Base-by-base conservation (phyloP, 1,140 invertebrate species). In the Danaus melanippus region DNA sequence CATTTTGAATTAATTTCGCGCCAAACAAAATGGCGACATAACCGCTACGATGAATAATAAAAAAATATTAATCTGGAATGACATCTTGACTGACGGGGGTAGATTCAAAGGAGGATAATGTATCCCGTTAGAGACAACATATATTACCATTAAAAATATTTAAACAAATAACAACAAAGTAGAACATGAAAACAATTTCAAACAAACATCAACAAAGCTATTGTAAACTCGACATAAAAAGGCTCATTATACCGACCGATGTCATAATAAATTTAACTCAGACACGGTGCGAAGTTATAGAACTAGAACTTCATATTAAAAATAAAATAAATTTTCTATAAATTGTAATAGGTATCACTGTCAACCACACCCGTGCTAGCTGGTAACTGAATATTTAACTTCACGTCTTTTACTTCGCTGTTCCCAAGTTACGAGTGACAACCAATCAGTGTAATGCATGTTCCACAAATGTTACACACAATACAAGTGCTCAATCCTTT, bases 1-100 rank as follows among this genome's bases (percentile, higher is more conserved):
- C 81, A 82, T 84, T 76, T 82, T 81, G 76, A 79, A 79, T 84
- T 79, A 80, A 80, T 82, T 81, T 69, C 64, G 64, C 75, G 63
- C 70, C 72, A 81, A 75, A 84, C 78, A 80, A 84, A 76, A 81
- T 81, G 78, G 79, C 76, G 58, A 61, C 58, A 50, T 50, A 46
- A 50, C 53, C 60, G 55, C 46, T 47, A 63, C 46, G 59, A 55
- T 46, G 67, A 65, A 74, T 65, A 71, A 75, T 81, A 81, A 76
- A 78, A 75, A 56, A 71, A 76, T 78, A 78, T 79, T 73, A 74
- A 78, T 76, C 64, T 71, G 66, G 51, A 70, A 70, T 65, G 68
- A 64, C 66, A 73, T 74, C 69, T 71, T 57, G 50, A 58, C 66
- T 58, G 21, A 32, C 21, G 21, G 21, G 21, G 43, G 9, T 32